Conservation (phyloP, 2,888 invertebrate genomes). For the Ditula angustiorana region DNA sequence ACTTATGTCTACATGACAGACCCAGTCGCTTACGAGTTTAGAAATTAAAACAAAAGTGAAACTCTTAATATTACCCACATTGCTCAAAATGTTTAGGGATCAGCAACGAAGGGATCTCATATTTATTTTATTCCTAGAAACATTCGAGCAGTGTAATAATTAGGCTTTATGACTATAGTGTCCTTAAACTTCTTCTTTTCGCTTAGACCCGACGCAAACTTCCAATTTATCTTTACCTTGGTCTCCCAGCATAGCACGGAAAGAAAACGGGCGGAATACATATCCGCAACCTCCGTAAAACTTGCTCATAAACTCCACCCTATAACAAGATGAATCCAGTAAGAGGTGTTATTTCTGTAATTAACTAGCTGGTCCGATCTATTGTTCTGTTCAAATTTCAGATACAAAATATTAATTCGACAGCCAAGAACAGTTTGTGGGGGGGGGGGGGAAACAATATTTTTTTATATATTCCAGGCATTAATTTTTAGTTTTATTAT, state of each 20-base stretch:
- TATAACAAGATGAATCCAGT: constrained; percentile 71
- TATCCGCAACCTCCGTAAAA: constrained; percentile 91
- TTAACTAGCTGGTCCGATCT: too few species aligned
- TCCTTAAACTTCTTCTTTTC: background rate
- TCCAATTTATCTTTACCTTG: constrained; percentile 15
- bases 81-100: too few species aligned
- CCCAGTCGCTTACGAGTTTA: background rate
- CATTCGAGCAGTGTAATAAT: background rate
- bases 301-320: constrained; percentile 99
- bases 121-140: too few species aligned
- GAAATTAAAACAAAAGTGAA: background rate
- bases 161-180: background rate
- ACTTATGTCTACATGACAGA: background rate
- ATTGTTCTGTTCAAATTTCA: too few species aligned
- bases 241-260: constrained; percentile 71
- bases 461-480: too few species aligned
- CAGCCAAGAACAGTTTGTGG: too few species aligned
- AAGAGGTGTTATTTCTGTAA: too few species aligned
- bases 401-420: too few species aligned
- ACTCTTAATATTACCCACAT: too few species aligned
- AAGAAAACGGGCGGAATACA: constrained; percentile 89
- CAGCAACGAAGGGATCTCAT: too few species aligned
- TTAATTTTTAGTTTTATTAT: too few species aligned
- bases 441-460: too few species aligned
- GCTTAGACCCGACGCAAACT: constrained; percentile 1